A percentile compares a stretch with the other conserved stretches of the same genome.
Conservation (phyloP, 1,140 invertebrate species). For the Rhynchophorus ferrugineus region DNA sequence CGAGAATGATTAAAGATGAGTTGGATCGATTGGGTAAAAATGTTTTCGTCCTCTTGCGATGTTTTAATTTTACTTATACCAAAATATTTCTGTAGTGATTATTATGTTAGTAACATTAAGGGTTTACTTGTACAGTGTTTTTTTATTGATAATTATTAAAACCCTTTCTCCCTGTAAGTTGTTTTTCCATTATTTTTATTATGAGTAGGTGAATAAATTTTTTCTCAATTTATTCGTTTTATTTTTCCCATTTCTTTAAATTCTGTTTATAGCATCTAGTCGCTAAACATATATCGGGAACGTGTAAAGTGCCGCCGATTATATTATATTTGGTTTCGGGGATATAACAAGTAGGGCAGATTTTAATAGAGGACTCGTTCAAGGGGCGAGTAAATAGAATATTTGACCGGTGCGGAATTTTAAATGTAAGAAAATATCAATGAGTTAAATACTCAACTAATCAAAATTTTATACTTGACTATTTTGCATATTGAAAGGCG, state of each 20-base stretch:
- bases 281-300: background rate
- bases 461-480: too few species aligned
- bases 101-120: conserved; percentile 14
- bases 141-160: conserved; percentile 3
- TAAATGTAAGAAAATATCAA: too few species aligned
- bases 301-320: background rate
- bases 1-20: too few species aligned
- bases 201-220: conserved; percentile 1
- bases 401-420: too few species aligned
- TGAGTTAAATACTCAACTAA: too few species aligned
- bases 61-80: conserved; percentile 16
- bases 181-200: conserved; percentile 7
- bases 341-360: too few species aligned
- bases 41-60: too few species aligned
- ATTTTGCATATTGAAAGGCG: too few species aligned
- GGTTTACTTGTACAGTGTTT: conserved; percentile 13
- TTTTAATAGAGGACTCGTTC: too few species aligned
- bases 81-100: conserved; percentile 24
- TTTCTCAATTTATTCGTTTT: conserved; percentile 1
- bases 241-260: background rate
- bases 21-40: too few species aligned
- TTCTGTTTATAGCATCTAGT: background rate
- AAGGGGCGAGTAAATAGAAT: too few species aligned
- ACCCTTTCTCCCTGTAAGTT: conserved; percentile 14
- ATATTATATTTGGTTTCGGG: too few species aligned